A percentile compares a stretch with the other conserved stretches of the same genome.
Conservation (phyloP, 2,113 vertebrate species). For the Toxostoma redivivum region DNA sequence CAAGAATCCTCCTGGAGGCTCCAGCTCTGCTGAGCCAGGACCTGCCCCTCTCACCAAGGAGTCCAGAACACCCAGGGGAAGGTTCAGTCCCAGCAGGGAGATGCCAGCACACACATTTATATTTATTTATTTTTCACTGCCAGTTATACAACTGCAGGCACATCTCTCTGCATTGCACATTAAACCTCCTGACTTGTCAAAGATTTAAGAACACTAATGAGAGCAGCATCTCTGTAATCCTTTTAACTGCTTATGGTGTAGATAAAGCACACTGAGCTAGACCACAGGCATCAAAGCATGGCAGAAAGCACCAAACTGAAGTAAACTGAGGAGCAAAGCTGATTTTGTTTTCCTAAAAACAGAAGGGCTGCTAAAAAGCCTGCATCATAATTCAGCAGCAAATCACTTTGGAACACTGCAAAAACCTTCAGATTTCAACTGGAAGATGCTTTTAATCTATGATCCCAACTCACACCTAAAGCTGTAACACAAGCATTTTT, state of each 20-base stretch:
- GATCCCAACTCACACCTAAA: background rate
- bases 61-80: background rate
- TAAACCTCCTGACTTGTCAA: background rate
- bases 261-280: background rate
- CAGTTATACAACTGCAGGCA: background rate
- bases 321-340: background rate
- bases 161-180: background rate
- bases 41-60: background rate
- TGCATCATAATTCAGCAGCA: background rate
- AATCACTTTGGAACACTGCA: background rate
- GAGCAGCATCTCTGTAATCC: background rate
- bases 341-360: background rate
- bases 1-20: background rate
- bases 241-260: background rate
- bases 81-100: background rate
- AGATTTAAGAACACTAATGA: background rate
- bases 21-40: background rate
- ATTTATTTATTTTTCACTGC: too few species aligned
- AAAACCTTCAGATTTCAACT: background rate
- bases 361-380: background rate
- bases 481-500: background rate
- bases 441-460: background rate
- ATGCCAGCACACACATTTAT: too few species aligned
- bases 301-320: background rate
- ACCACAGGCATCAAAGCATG: background rate